Evolutionary conservation across 2,797 vertebrate genomes (phyloP).

Genomic region (Discoglossus pictus): DNA sequence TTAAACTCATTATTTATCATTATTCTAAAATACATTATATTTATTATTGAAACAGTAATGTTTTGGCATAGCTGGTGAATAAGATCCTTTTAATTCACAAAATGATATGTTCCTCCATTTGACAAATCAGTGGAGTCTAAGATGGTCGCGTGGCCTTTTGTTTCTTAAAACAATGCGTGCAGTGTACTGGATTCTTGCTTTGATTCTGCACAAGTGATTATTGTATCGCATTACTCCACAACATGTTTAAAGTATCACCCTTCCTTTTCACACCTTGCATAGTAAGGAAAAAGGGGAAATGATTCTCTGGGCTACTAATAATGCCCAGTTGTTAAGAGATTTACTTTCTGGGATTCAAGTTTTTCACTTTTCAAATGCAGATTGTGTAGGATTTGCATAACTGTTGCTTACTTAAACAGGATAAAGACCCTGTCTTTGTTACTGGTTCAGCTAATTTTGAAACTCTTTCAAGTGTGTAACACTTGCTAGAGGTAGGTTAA

Average conservation of each 20-base stretch:
- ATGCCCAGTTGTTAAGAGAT: slow-evolving; percentile 15
- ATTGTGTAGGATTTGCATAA: slow-evolving; percentile 44
- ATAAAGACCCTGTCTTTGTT: slow-evolving; percentile 27
- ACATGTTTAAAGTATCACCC: slow-evolving; percentile 25
- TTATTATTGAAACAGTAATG: too few species aligned
- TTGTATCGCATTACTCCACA: slow-evolving; percentile 24
- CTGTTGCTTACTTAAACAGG: slow-evolving; percentile 19
- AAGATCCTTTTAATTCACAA: too few species aligned
- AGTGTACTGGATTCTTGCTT: slow-evolving; percentile 22
- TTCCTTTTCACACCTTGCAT: slow-evolving; percentile 35
- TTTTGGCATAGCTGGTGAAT: too few species aligned
- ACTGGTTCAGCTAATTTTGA: slow-evolving; percentile 17
- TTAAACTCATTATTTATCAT: too few species aligned
- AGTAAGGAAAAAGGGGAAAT: background rate
- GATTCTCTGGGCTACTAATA: slow-evolving; percentile 3
- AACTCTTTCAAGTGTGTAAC: slow-evolving; percentile 14
- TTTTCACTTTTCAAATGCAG: slow-evolving; percentile 41
- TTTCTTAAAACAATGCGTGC: slow-evolving; percentile 11
- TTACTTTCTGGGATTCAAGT: background rate
- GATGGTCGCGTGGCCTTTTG: slow-evolving; percentile 21
- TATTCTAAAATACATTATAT: too few species aligned
- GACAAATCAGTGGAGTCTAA: background rate
- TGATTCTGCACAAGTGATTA: slow-evolving; percentile 33
- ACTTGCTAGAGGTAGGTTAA: slow-evolving; percentile 12
- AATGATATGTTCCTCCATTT: slow-evolving; percentile 27